Base-by-base conservation (phyloP, 2,113 vertebrate species). In the Bos indicus region DNA sequence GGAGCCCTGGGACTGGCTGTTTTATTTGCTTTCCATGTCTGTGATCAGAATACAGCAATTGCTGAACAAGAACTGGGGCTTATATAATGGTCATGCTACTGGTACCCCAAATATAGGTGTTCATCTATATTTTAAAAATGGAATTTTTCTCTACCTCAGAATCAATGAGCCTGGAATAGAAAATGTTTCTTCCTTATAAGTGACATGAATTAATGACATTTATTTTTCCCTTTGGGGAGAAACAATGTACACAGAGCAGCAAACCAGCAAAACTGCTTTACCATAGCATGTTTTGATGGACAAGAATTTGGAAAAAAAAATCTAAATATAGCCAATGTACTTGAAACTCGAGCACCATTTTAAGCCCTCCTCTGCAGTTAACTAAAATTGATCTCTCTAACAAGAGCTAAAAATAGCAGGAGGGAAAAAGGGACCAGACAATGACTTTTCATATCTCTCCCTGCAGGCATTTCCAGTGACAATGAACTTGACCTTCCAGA, bases 341-440 rank as follows among this genome's bases (percentile, higher is more conserved):
- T 87, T 96, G 98, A 98, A 98, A 97, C 98, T 90, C 78, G 84
- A 98, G 93, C 62, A 54, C 98, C 97, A 95, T 98, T 99, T 98
- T 97, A 97, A 98, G 98, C n/a, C 94, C n/a, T 0, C 94, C 80
- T 17, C 98, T 98, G 98, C 98, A 98, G 98, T 98, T 98, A 98
- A 98, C 98, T 98, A 98, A 99, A 99, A 99, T 98, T 98, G 99
- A 99, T 98, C 98, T 98, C 97, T 91, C 95, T 98, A 98, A 97
- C 97, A 85, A 97, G 96, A 7, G 95, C 98, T 99, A 99, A 99
- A 99, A 99, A 99, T 99, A 99, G 98, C 96, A 71, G 93, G 86
- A 30, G 81, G 84, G 12, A 80, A 91, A 82, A 67, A 78, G 92
- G 98, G 97, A 98, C 91, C 84, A 98, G 98, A 98, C 97, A 97